A percentile compares a stretch with the other conserved stretches of the same genome.
phyloP scores from a whole-genome alignment of 2,797 vertebrate genomes.

The Arctocebus calabarensis region DNA sequence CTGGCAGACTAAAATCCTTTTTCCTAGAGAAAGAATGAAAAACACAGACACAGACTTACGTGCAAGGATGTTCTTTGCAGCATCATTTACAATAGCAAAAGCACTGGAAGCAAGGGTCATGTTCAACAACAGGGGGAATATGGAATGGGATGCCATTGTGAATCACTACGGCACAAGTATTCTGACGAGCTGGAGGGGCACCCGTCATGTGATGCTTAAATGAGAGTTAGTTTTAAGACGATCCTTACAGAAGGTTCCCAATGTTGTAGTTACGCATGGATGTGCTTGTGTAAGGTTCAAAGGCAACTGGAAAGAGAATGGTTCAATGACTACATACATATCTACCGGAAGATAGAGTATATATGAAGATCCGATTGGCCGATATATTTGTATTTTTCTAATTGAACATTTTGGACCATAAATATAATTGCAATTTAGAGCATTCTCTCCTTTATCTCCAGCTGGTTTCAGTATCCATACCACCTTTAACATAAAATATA shows the following conservation, averaged over 20 bases:
- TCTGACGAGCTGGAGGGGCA: background rate
- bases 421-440: background rate
- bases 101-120: conserved; percentile 4
- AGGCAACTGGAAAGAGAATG: conserved; percentile 1
- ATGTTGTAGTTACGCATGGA: conserved; percentile 15
- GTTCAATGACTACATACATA: background rate
- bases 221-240: background rate
- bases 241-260: background rate
- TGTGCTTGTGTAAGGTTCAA: background rate
- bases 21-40: conserved; percentile 22
- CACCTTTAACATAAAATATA: conserved; percentile 24
- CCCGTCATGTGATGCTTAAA: background rate
- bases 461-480: background rate
- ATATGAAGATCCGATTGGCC: background rate
- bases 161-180: background rate
- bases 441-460: conserved; percentile 16
- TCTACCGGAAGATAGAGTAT: background rate
- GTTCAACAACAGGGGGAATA: background rate
- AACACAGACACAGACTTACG: background rate
- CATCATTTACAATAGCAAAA: conserved; percentile 37
- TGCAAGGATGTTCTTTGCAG: background rate
- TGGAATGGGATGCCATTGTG: background rate
- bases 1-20: background rate
- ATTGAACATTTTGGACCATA: background rate
- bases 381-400: background rate